Percentiles rank a stretch among this genome's conserved stretches.
Evolutionary conservation across 2,888 invertebrate genomes (phyloP).

Genomic region (Oconnorella tubifera): DNA sequence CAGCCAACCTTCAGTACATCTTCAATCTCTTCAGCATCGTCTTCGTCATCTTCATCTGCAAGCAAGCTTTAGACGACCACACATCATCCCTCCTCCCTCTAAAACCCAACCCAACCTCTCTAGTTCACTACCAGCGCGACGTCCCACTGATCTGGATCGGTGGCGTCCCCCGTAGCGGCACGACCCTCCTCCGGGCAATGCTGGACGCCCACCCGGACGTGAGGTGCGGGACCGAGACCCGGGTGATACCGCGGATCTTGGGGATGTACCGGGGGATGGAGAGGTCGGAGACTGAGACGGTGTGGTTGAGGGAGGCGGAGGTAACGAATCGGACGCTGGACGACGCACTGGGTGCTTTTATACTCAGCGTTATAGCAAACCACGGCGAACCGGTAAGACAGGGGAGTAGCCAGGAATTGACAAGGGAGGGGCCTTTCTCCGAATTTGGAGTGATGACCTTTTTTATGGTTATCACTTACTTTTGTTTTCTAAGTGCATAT

Average conservation of each 20-base stretch:
- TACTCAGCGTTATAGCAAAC: constrained; percentile 62
- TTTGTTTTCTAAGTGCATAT: no score
- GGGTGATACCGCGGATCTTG: constrained; percentile 81
- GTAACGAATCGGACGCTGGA: constrained; percentile 80
- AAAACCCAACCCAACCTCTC: no score
- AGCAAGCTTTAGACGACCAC: constrained; percentile 14
- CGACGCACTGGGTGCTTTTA: constrained; percentile 91
- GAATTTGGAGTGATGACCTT: no score
- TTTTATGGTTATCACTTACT: no score
- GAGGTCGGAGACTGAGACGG: constrained; percentile 84
- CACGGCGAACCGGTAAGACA: neutral
- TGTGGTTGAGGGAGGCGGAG: constrained; percentile 87
- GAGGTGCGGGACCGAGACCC: constrained; percentile 87
- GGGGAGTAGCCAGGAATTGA: no score
- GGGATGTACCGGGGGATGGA: constrained; percentile 93
- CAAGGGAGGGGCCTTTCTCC: no score
- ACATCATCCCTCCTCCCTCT: no score
- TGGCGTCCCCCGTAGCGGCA: constrained; percentile 88
- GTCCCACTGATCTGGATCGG: constrained; percentile 86
- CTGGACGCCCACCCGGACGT: constrained; percentile 93
- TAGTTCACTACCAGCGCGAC: constrained; percentile 16
- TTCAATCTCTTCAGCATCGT: constrained; percentile 8
- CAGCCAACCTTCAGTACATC: constrained; percentile 15
- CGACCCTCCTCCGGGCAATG: constrained; percentile 91
- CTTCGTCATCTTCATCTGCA: constrained; percentile 14